Base-by-base conservation (phyloP, 2,113 vertebrate species). In the Holacanthus passer region DNA sequence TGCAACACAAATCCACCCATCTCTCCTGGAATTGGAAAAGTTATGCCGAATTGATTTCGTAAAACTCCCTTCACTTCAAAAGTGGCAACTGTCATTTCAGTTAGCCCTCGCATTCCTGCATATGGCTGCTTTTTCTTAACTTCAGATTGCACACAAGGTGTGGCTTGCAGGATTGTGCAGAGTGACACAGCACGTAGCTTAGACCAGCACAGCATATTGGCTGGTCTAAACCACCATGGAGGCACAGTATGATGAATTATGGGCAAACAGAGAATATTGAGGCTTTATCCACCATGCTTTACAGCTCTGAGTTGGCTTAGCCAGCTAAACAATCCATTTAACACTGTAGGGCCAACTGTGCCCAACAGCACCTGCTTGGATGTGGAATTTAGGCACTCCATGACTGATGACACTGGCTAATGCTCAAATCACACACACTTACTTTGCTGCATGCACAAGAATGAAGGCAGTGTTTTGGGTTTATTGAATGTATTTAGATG, bases 261-360 rank as follows among this genome's bases (percentile, higher is more conserved):
- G 55, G 64, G 78, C 65, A 84, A 84, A 79, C 69, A 22, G 87
- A 81, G 78, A 84, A 84, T 82, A 80, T 24, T 35, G 81, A 84
- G 69, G 81, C 78, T 81, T 89, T 67, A 81, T 81, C 73, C 56
- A 35, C 82, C 58, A 60, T 31, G 50, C 82, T 87, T 91, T 89
- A 79, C 63, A 83, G 71, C 78, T 74, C 48, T 5, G 79, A 79
- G 73, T 87, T 85, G 84, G 77, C 81, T 87, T 70, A 65, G 82
- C 47, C 66, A 73, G 76, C 87, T 73, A 87, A 88, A 88, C 88
- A 82, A 88, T 84, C 85, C 66, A 77, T 89, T 86, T 74, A 90
- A 65, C 71, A 58, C 72, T 35, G 73, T 43, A 43, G 77, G 81
- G 74, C 85, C 68, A 31, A 56, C 27, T 52, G 50, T 82, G 43